Percentiles rank a stretch among this genome's conserved stretches.
Conservation (phyloP, 2,113 vertebrate species). For the Collichthys lucidus region DNA sequence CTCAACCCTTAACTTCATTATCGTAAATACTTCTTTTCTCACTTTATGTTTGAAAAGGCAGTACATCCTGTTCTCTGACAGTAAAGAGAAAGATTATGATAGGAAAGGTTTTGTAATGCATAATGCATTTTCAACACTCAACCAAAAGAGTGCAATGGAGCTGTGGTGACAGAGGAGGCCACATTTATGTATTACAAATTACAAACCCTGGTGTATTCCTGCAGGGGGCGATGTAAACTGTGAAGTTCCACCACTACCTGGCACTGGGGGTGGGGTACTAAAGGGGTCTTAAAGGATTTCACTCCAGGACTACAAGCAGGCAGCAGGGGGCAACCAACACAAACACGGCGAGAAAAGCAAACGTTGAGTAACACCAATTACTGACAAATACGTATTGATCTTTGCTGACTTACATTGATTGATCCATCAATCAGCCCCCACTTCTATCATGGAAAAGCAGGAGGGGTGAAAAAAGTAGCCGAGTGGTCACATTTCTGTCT, state of each 20-base stretch:
- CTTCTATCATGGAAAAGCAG: constrained; percentile 49
- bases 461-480: not conserved
- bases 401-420: constrained; percentile 69
- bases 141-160: constrained; percentile 25
- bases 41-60: not conserved
- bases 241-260: not conserved
- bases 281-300: constrained; percentile 19
- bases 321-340: constrained; percentile 31
- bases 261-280: not conserved
- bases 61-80: not conserved
- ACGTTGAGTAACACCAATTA: not conserved
- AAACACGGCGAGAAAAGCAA: not conserved
- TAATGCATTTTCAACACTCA: not conserved
- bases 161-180: not conserved
- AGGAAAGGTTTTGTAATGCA: not conserved
- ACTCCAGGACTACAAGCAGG: constrained; percentile 1
- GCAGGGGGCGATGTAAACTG: constrained; percentile 49
- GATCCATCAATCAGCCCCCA: constrained; percentile 76
- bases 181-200: not conserved
- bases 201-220: not conserved
- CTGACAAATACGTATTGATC: constrained; percentile 3
- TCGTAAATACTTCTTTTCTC: not conserved
- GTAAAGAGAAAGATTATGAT: not conserved
- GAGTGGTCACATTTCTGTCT: not conserved
- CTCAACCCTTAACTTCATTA: not conserved